Base-by-base conservation (phyloP, 2,113 vertebrate species). In the Calyptomena viridis region DNA sequence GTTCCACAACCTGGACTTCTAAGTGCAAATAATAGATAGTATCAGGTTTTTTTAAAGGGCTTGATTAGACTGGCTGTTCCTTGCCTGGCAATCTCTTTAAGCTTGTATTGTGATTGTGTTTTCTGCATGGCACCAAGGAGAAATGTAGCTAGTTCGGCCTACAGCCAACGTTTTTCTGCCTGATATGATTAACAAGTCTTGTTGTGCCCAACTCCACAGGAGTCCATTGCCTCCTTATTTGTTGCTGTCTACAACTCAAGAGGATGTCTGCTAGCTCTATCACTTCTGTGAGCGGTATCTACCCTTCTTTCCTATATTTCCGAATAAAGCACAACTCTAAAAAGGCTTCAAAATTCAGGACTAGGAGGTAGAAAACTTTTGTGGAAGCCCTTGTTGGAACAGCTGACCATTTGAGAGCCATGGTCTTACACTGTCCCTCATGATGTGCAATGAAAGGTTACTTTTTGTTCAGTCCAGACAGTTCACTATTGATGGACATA, bases 371-470 rank as follows among this genome's bases (percentile, higher is more conserved):
- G 59, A 56, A 56, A 78, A 67, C 25, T 49, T 77, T 60, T 59
- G 13, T 55, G 33, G 30, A 9, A 91, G 39, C 6, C 17, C 9
- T 60, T 69, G 19, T 67, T 77, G 50, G 25, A 44, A 14, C 35
- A 47, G 30, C 12, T 55, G 58, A 44, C 19, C 4, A 1, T n/a
- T 49, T 35, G 10, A 31, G 42, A 94, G 12, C 30, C 2, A 2
- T 20, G 17, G 24, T 56, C 42, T 73, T 86, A 60, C 0, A 0
- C 7, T 49, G 17, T 77, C 27, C 63, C 31, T 68, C 22, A 5
- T 40, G 49, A 21, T 83, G 40, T 68, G 53, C 12, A 18, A 5
- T 72, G 24, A n/a, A 84, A 95, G 10, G 19, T 72, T 49, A n/a
- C 14, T 59, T 66, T 73, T 60, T 71, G 15, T 82, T 82, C 24